phyloP scores from a whole-genome alignment of 2,797 vertebrate species.

The Valencia hispanica region DNA sequence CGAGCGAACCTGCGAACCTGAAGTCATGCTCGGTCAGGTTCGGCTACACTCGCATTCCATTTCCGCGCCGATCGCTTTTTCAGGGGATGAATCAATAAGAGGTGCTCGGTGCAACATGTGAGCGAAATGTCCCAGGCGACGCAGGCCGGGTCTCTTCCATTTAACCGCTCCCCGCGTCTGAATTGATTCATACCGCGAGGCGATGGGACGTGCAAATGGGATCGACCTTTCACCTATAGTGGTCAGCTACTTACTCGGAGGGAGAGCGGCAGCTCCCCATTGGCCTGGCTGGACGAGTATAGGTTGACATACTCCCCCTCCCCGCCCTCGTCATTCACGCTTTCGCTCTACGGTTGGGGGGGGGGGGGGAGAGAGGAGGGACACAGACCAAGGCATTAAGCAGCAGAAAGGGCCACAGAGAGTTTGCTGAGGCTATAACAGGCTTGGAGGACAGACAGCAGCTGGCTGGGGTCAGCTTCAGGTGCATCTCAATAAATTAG shows the following conservation, averaged over 20 bases:
- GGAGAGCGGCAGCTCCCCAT: constrained; percentile 87
- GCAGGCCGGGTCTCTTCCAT: constrained; percentile 2
- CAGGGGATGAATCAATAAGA: constrained; percentile 61
- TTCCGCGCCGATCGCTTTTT: constrained; percentile 39
- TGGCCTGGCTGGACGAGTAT: constrained; percentile 93
- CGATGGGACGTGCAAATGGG: constrained; percentile 58
- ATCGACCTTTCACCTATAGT: constrained; percentile 60
- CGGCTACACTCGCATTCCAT: constrained; percentile 57
- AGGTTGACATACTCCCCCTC: constrained; percentile 98
- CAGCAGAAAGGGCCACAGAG: constrained; percentile 47
- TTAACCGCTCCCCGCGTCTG: constrained; percentile 11
- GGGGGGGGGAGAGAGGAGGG: constrained; percentile 83
- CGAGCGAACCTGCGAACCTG: constrained; percentile 55
- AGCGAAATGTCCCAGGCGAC: constrained; percentile 21
- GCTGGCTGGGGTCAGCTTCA: constrained; percentile 36
- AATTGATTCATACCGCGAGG: constrained; percentile 65
- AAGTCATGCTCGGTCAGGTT: constrained; percentile 61
- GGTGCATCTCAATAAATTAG: not conserved
- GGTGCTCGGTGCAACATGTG: constrained; percentile 12
- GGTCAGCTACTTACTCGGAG: constrained; percentile 91
- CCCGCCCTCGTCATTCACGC: constrained; percentile 87
- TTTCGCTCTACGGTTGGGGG: constrained; percentile 92
- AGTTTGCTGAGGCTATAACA: constrained; percentile 42
- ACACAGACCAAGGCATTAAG: constrained; percentile 18
- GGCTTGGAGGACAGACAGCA: constrained; percentile 37